Evolutionary conservation across 2,888 invertebrate genomes (phyloP).

Genomic region (Caenorhabditis sulstoni): DNA sequence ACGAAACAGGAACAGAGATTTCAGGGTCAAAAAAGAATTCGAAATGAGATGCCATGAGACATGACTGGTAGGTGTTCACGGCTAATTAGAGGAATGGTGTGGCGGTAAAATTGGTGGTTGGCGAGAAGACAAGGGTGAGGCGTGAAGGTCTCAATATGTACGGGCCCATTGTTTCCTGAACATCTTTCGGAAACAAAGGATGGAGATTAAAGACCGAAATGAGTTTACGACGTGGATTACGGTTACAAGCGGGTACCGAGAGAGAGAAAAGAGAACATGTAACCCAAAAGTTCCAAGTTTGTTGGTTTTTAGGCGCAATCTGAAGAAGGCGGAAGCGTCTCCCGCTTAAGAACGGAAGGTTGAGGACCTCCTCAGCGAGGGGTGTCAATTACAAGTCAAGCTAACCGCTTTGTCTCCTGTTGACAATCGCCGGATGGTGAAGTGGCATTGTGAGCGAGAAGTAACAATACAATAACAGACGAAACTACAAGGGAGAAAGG

Average conservation of each 20-base stretch:
- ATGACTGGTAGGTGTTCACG: slow-evolving; percentile 37
- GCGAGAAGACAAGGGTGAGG: slow-evolving; percentile 18
- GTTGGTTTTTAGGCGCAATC: slow-evolving; percentile 24
- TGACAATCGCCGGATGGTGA: slow-evolving; percentile 30
- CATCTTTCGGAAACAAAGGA: slow-evolving; percentile 44
- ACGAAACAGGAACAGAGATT: not conserved
- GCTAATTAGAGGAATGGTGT: slow-evolving; percentile 46
- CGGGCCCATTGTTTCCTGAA: slow-evolving; percentile 25
- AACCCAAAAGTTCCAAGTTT: slow-evolving; percentile 10
- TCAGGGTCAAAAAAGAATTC: not conserved
- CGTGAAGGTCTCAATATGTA: slow-evolving; percentile 55
- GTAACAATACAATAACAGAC: slow-evolving; percentile 50
- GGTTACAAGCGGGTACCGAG: not conserved
- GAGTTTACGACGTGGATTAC: slow-evolving; percentile 37
- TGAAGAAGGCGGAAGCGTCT: slow-evolving; percentile 18
- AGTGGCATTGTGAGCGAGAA: slow-evolving; percentile 46
- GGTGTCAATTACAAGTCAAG: slow-evolving; percentile 58
- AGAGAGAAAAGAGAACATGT: not conserved
- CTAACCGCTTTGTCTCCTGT: slow-evolving; percentile 44
- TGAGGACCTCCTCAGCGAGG: slow-evolving; percentile 32
- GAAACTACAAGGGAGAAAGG: slow-evolving; percentile 17
- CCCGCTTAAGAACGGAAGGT: slow-evolving; percentile 11
- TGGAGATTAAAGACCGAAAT: slow-evolving; percentile 36
- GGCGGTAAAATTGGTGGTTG: slow-evolving; percentile 28
- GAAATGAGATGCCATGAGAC: not conserved